A percentile compares a stretch with the other conserved stretches of the same genome.
Evolutionary conservation across 2,888 invertebrate genomes (phyloP).

Genomic region (Alentia gelatinosa): DNA sequence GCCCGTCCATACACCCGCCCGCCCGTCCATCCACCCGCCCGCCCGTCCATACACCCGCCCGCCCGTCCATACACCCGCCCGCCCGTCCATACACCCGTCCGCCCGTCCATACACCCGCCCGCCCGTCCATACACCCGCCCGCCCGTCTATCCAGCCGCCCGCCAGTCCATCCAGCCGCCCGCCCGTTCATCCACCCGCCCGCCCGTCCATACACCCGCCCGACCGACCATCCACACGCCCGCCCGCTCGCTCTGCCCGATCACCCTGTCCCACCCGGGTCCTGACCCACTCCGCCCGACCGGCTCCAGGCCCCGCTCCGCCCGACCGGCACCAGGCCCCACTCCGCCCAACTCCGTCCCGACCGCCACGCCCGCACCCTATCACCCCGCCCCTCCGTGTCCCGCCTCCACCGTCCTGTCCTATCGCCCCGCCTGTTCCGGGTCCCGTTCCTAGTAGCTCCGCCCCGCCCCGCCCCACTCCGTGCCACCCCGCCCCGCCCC

Average conservation of each 20-base stretch:
- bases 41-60: too few relatives aligned
- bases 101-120: not conserved
- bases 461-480: not conserved
- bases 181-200: too few relatives aligned
- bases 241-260: not conserved
- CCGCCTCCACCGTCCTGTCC: not conserved
- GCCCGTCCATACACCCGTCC: not conserved
- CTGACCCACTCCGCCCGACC: not conserved
- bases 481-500: not conserved
- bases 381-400: not conserved
- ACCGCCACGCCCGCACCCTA: not conserved
- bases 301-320: not conserved
- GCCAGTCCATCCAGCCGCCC: not conserved
- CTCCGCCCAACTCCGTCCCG: not conserved
- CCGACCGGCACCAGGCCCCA: not conserved
- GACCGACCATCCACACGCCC: too few relatives aligned
- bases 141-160: not conserved
- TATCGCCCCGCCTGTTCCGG: too few relatives aligned
- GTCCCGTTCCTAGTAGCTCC: not conserved
- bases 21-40: not conserved
- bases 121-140: not conserved
- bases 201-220: not conserved
- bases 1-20: not conserved
- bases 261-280: not conserved
- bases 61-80: not conserved